Percentiles rank a stretch among this genome's conserved stretches.
Conservation (phyloP, 2,113 vertebrate genomes). For the Ondatra zibethicus region DNA sequence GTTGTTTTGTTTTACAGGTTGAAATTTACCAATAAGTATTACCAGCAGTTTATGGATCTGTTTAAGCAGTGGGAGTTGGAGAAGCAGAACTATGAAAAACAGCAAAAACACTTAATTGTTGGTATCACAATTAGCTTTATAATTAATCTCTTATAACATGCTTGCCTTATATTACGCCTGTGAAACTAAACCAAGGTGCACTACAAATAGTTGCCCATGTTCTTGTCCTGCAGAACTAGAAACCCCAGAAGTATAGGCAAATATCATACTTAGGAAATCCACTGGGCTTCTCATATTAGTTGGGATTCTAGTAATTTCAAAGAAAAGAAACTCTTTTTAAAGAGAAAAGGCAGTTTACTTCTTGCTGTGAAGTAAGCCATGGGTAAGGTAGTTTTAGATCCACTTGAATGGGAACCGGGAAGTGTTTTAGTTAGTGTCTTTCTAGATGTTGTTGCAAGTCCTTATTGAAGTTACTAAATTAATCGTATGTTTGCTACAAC, state of each 20-base stretch:
- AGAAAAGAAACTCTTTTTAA: background rate
- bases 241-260: background rate
- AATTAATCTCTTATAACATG: background rate
- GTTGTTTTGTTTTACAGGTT: slow-evolving; percentile 86
- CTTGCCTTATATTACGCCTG: background rate
- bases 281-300: background rate
- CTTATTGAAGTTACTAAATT: background rate
- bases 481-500: background rate
- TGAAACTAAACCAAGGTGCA: background rate
- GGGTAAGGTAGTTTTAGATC: background rate
- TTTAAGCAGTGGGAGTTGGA: slow-evolving; percentile 95
- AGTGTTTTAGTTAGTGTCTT: background rate
- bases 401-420: background rate
- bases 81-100: slow-evolving; percentile 91
- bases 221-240: slow-evolving; percentile 15
- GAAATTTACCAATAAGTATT: slow-evolving; percentile 93
- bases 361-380: background rate
- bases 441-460: background rate
- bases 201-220: background rate
- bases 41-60: slow-evolving; percentile 90
- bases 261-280: background rate
- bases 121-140: slow-evolving; percentile 76
- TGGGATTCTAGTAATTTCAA: background rate
- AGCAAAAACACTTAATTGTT: slow-evolving; percentile 94
- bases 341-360: background rate